phyloP scores from a whole-genome alignment of 2,888 invertebrate genomes.

The Tenodera sinensis region DNA sequence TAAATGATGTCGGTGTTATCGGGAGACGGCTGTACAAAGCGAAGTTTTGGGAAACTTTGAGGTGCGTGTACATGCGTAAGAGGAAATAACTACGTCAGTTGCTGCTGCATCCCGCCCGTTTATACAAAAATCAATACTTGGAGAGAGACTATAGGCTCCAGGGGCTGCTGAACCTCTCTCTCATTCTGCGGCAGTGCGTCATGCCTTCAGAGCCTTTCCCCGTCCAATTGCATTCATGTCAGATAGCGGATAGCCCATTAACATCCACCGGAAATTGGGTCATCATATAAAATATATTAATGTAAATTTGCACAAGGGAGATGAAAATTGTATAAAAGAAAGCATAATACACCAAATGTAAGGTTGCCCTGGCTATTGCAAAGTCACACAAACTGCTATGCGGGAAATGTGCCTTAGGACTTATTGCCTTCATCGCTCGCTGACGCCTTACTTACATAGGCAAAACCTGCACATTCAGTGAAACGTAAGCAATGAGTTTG shows the following conservation, averaged over 20 bases:
- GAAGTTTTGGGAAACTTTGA: not conserved
- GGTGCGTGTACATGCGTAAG: not conserved
- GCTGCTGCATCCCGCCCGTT: not conserved
- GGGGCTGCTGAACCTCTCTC: not conserved
- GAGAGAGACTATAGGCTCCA: not conserved
- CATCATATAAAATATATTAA: not conserved
- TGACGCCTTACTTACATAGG: too few species aligned
- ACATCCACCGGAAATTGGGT: not conserved
- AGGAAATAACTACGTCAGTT: not conserved
- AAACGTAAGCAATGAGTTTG: too few species aligned
- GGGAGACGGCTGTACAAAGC: not conserved
- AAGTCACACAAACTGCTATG: too few species aligned
- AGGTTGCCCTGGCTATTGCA: too few species aligned
- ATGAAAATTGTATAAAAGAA: too few species aligned
- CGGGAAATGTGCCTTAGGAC: too few species aligned
- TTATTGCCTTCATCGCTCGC: too few species aligned
- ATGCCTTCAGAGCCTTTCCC: not conserved
- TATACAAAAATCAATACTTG: slow-evolving; percentile 2
- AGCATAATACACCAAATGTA: too few species aligned
- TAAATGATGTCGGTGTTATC: too few species aligned
- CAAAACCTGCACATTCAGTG: too few species aligned
- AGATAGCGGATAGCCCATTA: too few species aligned
- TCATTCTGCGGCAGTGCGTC: not conserved
- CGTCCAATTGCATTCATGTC: not conserved
- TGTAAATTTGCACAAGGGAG: too few species aligned